phyloP scores from a whole-genome alignment of 2,888 invertebrate genomes.

The Ennomos fuscantarius region DNA sequence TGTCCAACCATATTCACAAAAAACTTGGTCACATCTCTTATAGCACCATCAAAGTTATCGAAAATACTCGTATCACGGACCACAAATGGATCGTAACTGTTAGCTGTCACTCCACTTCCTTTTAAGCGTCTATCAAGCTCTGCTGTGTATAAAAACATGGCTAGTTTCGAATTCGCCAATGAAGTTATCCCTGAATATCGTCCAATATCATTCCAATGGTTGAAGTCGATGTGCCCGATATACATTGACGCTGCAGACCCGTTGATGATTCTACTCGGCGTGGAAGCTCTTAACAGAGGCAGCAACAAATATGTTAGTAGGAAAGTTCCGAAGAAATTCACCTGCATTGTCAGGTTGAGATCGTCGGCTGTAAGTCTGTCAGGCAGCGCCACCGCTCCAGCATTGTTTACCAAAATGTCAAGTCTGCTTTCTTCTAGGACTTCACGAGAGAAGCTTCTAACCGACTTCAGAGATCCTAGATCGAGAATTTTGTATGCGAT shows the following conservation, averaged over 20 bases:
- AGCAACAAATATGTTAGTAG: conserved; percentile 88
- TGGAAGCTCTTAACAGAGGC: conserved; percentile 78
- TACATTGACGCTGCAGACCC: conserved; percentile 87
- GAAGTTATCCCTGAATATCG: conserved; percentile 56
- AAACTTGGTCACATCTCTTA: conserved; percentile 51
- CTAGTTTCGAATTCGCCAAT: conserved; percentile 83
- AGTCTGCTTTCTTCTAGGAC: conserved; percentile 67
- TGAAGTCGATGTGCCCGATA: conserved; percentile 69
- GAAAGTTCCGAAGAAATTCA: conserved; percentile 90
- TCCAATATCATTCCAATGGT: conserved; percentile 68
- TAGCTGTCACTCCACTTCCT: conserved; percentile 86
- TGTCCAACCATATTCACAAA: conserved; percentile 65
- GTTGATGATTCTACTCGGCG: conserved; percentile 87
- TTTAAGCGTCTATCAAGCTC: conserved; percentile 83
- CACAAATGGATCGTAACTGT: conserved; percentile 85
- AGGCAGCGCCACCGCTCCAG: conserved; percentile 77
- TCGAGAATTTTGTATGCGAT: conserved; percentile 67
- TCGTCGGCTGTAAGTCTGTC: conserved; percentile 86
- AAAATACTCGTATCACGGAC: conserved; percentile 67
- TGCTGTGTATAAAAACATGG: conserved; percentile 85
- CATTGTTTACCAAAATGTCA: conserved; percentile 85
- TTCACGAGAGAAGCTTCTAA: conserved; percentile 82
- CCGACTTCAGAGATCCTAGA: conserved; percentile 74
- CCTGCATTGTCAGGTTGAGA: conserved; percentile 87
- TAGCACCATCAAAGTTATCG: conserved; percentile 50